Percentiles rank a stretch among this genome's conserved stretches.
These are phyloP conservation scores for Onychorhynchus coronatus DNA, from an alignment of 2,113 vertebrate species.

Conservation along the genomic window DNA sequence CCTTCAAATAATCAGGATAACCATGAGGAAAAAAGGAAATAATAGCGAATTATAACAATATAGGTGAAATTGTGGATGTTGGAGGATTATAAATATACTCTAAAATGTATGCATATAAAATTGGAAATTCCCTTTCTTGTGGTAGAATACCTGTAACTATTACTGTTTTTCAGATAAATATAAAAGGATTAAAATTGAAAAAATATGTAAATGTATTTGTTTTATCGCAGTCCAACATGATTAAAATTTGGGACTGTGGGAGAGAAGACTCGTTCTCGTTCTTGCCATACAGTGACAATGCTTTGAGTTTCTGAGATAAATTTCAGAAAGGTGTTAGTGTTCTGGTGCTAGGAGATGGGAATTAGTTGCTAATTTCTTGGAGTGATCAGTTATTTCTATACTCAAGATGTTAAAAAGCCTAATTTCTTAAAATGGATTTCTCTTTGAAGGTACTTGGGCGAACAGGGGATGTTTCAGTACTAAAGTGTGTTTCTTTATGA, in stretches of 20 bases:
- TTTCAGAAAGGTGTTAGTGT: background rate
- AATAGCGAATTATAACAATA: background rate
- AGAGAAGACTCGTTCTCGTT: background rate
- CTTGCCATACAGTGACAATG: background rate
- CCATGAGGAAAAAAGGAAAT: background rate
- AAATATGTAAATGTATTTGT: background rate
- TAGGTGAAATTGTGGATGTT: background rate
- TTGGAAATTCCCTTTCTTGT: background rate
- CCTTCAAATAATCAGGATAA: background rate
- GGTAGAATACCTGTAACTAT: background rate
- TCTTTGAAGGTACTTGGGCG: background rate
- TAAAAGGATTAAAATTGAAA: background rate
- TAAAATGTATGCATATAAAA: background rate
- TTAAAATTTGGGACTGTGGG: background rate
- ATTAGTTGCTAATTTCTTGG: background rate
- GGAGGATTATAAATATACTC: background rate
- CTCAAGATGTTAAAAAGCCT: background rate
- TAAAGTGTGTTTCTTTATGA: background rate
- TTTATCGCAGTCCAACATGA: background rate
- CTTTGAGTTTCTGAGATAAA: background rate
- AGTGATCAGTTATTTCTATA: background rate
- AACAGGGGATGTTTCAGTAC: background rate
- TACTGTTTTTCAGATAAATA: background rate
- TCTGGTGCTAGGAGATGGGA: background rate
- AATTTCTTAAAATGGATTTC: background rate